Percentiles rank a stretch among this genome's conserved stretches.
Evolutionary conservation across 2,797 vertebrate species (phyloP).

Genomic region (Betta splendens): DNA sequence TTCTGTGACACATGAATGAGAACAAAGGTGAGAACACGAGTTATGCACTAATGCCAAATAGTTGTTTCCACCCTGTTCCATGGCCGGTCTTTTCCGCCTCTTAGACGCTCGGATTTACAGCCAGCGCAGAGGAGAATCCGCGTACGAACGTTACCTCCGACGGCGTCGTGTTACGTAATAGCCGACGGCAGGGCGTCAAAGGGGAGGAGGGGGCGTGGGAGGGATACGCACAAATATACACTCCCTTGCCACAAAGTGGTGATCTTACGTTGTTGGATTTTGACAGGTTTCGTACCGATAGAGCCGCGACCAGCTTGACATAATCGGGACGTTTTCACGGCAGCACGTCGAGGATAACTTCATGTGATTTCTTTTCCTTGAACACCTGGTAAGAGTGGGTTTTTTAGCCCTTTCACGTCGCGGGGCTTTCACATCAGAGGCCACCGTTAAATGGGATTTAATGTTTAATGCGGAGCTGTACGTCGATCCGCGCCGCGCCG

Average conservation of each 20-base stretch:
- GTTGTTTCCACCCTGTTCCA: background rate
- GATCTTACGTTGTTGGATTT: slow-evolving; percentile 9
- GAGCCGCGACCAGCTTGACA: background rate
- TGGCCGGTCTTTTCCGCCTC: too few relatives aligned
- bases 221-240: slow-evolving; percentile 12
- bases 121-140: background rate
- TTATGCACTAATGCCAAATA: too few relatives aligned
- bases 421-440: background rate
- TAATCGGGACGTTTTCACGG: slow-evolving; percentile 8
- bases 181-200: slow-evolving; percentile 33
- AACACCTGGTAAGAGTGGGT: slow-evolving; percentile 48
- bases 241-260: slow-evolving; percentile 17
- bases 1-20: background rate
- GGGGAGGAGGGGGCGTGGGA: slow-evolving; percentile 5
- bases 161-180: slow-evolving; percentile 75
- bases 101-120: background rate
- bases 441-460: too few relatives aligned
- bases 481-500: too few relatives aligned
- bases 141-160: slow-evolving; percentile 16
- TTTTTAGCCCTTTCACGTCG: background rate
- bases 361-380: background rate
- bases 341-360: background rate
- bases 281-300: slow-evolving; percentile 45
- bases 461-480: too few relatives aligned
- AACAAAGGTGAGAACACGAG: background rate